Percentiles rank a stretch among this genome's conserved stretches.
These are phyloP conservation scores for Allygus modestus DNA, from an alignment of 2,888 invertebrate species.

Conservation along the genomic window DNA sequence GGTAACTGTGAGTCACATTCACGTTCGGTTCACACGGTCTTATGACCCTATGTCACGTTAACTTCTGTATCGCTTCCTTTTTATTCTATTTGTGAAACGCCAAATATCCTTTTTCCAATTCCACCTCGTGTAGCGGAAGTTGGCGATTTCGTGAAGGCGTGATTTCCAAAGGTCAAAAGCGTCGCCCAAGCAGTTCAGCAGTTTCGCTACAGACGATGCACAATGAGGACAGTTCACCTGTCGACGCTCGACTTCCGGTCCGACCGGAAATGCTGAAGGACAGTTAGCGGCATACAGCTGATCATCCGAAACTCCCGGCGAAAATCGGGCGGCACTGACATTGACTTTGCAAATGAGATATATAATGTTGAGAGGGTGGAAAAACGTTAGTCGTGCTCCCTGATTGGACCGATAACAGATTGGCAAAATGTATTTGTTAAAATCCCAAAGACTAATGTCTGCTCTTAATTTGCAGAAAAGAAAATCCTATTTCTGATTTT, in stretches of 20 bases:
- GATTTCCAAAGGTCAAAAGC: not conserved
- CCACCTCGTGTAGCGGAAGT: constrained; percentile 2
- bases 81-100: no score
- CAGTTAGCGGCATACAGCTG: constrained; percentile 33
- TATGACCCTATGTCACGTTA: not conserved
- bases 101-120: no score
- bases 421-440: no score
- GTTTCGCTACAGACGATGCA: constrained; percentile 16
- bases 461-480: no score
- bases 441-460: no score
- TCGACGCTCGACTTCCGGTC: constrained; percentile 13
- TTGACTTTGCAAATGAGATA: not conserved
- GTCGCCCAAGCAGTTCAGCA: not conserved
- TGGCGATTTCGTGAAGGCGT: not conserved
- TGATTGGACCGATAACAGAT: no score
- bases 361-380: no score
- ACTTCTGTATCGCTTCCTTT: not conserved
- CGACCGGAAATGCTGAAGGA: constrained; percentile 35
- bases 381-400: no score
- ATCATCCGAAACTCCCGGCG: not conserved
- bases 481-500: no score
- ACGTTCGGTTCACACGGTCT: constrained; percentile 20
- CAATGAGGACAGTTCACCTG: constrained; percentile 37
- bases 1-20: constrained; percentile 26
- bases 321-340: not conserved